Conservation (phyloP, 2,113 vertebrate genomes). For the Gadus macrocephalus region DNA sequence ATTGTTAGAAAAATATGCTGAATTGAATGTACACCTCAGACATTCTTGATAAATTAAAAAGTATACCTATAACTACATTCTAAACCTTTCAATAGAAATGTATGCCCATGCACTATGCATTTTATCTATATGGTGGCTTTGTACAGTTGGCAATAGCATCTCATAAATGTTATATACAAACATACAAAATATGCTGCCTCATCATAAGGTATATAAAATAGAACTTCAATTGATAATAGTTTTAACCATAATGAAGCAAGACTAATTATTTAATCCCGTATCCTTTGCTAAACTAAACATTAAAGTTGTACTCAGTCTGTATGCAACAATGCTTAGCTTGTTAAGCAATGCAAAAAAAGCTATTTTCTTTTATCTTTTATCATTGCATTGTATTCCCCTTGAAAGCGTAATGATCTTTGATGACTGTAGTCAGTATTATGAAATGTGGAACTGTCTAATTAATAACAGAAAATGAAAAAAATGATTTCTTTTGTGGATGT, state of each 20-base stretch:
- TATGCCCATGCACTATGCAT: background rate
- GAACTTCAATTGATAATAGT: conserved; percentile 28
- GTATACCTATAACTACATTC: background rate
- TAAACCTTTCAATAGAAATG: background rate
- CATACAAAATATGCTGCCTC: background rate
- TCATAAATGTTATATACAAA: conserved; percentile 17
- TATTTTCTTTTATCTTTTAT: background rate
- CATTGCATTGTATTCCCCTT: background rate
- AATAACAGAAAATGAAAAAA: conserved; percentile 2
- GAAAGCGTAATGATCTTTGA: background rate
- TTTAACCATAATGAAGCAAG: conserved; percentile 36
- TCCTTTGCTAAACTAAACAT: background rate
- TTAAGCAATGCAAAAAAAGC: too few species aligned
- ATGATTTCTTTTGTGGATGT: background rate
- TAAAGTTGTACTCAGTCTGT: too few species aligned
- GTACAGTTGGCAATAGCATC: conserved; percentile 54
- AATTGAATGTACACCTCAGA: background rate
- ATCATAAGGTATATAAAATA: conserved; percentile 10
- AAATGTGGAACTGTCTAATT: conserved; percentile 31
- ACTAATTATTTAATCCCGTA: conserved; percentile 19
- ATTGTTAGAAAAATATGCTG: background rate
- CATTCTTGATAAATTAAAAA: background rate
- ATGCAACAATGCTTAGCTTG: too few species aligned
- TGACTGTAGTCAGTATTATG: conserved; percentile 26
- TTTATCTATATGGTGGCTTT: conserved; percentile 31